Evolutionary conservation across 2,113 vertebrate species (phyloP), one percentile per base, ranked within the genome.

Genomic region (Malurus melanocephalus): DNA sequence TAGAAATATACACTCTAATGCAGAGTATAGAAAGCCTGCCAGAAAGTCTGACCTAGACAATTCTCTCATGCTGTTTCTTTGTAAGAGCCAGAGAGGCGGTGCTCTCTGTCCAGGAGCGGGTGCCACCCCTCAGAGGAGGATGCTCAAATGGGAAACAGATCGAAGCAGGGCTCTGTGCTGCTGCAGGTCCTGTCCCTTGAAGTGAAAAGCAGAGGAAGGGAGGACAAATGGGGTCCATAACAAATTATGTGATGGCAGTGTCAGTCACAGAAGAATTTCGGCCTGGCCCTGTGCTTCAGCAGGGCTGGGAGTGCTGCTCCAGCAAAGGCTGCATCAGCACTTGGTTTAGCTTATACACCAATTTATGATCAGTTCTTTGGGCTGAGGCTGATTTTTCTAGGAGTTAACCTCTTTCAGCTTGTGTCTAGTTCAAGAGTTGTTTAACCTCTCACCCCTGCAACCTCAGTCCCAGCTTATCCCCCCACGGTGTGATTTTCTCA

Each of bases 111-210:
- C 83, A 65, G 27, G 16, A 42, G n/a, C 51, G 26, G 91, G 80
- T 96, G 90, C 89, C 89, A 94, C 42, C 62, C 94, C 88, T 76
- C 94, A 26, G 20, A 53, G 89, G 88, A 77, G 52, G 73, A 71
- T 78, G 68, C 81, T 91, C 46, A 69, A 14, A 94, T 72, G 90
- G 91, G 92, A 95, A 94, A 80, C 82, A 94, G 87, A 88, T 72
- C 1, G 40, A 66, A 42, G 32, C 43, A 77, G 26, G 21, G 52
- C 26, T 75, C 80, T 53, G 52, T 42, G 60, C 60, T 51, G 38
- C 74, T 89, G 76, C 89, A 83, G 88, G 65, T 60, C 64, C 80
- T 67, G 75, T 85, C 78, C 84, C 61, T 95, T 85, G 75, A 64
- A 95, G 83, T 75, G 73, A 88, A 86, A 94, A 78, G 53, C 49